Percentiles rank a stretch among this genome's conserved stretches.
phyloP scores from a whole-genome alignment of 2,888 invertebrate genomes.

The Spilarctia lutea region DNA sequence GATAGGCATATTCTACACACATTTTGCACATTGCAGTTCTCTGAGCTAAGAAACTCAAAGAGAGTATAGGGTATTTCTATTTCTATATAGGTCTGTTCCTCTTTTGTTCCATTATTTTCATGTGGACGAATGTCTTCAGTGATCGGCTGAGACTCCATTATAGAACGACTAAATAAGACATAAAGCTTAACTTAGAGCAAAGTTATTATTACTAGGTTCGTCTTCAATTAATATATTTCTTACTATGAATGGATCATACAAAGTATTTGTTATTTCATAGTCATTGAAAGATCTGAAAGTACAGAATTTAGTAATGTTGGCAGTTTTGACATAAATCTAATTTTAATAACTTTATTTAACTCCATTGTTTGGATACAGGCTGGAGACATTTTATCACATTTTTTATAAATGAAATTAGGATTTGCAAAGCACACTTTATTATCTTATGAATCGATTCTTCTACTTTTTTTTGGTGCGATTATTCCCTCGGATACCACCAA shows the following conservation, averaged over 20 bases:
- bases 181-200: not conserved
- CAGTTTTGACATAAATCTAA: not conserved
- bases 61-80: constrained; percentile 61
- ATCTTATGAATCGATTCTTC: too few relatives aligned
- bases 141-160: constrained; percentile 1
- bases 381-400: not conserved
- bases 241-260: not conserved
- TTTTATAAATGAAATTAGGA: too few relatives aligned
- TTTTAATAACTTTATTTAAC: not conserved
- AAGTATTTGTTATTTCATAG: not conserved
- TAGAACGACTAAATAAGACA: not conserved
- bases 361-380: not conserved
- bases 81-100: constrained; percentile 46
- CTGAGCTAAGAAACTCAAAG: constrained; percentile 56
- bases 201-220: not conserved
- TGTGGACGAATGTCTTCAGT: constrained; percentile 5
- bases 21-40: constrained; percentile 59
- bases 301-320: not conserved
- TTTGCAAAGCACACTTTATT: too few relatives aligned
- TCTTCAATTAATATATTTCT: not conserved
- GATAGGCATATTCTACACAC: constrained; percentile 82
- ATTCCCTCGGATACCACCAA: too few relatives aligned
- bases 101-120: constrained; percentile 15
- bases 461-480: too few relatives aligned
- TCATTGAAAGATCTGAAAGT: not conserved